A percentile compares a stretch with the other conserved stretches of the same genome.
Conservation (phyloP, 2,113 vertebrate species). For the Tinamus guttatus region DNA sequence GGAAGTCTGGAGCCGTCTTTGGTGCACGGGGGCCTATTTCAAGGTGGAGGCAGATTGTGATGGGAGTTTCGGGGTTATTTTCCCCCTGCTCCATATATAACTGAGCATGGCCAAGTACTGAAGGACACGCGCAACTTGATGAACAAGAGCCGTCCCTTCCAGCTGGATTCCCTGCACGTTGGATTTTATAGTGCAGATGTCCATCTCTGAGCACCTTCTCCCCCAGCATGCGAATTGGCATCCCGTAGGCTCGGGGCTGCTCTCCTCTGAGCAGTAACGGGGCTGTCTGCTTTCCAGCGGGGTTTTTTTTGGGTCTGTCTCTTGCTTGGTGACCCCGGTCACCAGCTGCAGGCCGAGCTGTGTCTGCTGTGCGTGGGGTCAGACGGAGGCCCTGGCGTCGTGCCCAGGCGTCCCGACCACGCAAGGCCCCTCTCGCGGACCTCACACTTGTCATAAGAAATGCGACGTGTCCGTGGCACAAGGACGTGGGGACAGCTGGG, state of each 20-base stretch:
- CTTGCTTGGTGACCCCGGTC: neutral
- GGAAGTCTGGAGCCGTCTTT: neutral
- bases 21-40: neutral
- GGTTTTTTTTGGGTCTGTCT: neutral
- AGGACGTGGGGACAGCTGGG: neutral
- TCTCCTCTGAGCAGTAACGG: neutral
- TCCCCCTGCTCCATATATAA: neutral
- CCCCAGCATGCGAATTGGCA: neutral
- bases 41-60: neutral
- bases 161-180: neutral
- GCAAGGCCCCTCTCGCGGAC: neutral
- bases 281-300: neutral
- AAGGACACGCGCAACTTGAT: neutral
- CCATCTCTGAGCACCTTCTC: neutral
- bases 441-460: neutral
- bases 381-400: neutral
- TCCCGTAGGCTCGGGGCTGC: fast-evolving
- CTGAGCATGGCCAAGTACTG: neutral
- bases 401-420: neutral
- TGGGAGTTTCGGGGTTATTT: neutral
- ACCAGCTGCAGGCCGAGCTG: neutral
- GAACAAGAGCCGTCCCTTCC: neutral
- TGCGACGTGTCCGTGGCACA: neutral
- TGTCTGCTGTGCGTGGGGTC: neutral
- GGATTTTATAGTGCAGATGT: neutral